Conservation (phyloP, 23 tunicate species). For the Ascidia mentula region DNA sequence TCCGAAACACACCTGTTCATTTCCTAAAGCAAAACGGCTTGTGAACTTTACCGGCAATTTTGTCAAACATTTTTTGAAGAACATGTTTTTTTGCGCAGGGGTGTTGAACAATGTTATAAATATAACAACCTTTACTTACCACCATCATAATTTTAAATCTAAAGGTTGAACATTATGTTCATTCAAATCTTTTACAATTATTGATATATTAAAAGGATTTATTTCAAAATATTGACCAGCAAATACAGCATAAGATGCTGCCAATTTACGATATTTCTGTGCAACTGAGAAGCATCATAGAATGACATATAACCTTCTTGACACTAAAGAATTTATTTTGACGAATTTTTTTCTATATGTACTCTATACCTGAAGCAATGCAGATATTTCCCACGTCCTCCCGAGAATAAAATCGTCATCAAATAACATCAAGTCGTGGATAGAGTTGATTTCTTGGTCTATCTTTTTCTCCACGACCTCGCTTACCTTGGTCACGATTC, state of each 20-base stretch:
- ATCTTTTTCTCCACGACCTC: constrained; percentile 56
- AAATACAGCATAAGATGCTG: no score
- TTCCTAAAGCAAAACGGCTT: constrained; percentile 26
- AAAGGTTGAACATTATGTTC: not conserved
- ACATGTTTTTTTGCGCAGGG: no score
- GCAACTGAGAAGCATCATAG: no score
- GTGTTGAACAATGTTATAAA: no score
- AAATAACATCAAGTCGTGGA: constrained; percentile 43
- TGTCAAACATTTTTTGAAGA: not conserved
- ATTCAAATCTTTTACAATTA: not conserved
- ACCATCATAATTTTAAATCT: no score
- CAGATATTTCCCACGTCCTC: constrained; percentile 50
- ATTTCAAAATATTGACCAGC: no score
- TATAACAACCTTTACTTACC: no score
- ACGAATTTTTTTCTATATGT: no score
- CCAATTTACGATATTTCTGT: no score
- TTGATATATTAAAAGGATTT: not conserved
- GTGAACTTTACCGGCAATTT: not conserved
- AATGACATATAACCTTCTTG: no score
- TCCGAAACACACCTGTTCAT: constrained; percentile 39
- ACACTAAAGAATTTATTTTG: no score
- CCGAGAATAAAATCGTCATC: constrained; percentile 51
- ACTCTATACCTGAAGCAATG: constrained; percentile 46
- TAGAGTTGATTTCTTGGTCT: constrained; percentile 29
- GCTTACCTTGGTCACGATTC: constrained; percentile 64